These are phyloP conservation scores for Argentina silus DNA, from an alignment of 2,797 vertebrate genomes.

Conservation along the genomic window DNA sequence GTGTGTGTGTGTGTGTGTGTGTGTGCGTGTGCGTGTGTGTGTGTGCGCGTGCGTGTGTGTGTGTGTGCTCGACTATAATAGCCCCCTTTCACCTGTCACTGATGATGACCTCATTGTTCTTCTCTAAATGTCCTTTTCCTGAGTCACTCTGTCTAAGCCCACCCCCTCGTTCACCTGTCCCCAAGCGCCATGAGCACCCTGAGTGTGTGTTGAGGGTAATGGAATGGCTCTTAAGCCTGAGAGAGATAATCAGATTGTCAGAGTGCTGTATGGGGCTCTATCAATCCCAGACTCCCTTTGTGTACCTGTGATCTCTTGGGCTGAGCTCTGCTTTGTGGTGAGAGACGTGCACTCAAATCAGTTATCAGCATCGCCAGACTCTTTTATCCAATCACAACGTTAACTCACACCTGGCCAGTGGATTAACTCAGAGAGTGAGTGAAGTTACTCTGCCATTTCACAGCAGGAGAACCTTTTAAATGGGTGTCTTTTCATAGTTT, in stretches of 20 bases:
- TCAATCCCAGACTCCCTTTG: slow-evolving; percentile 34
- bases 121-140: too few relatives aligned
- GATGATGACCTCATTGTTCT: too few relatives aligned
- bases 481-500: too few relatives aligned
- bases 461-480: too few relatives aligned
- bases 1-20: not conserved
- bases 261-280: slow-evolving; percentile 18
- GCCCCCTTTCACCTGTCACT: not conserved
- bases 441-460: too few relatives aligned
- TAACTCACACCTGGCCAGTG: not conserved
- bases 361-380: not conserved
- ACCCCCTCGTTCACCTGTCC: too few relatives aligned
- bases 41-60: not conserved
- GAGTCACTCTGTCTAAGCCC: too few relatives aligned
- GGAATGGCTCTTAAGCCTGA: slow-evolving; percentile 37
- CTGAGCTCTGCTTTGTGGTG: slow-evolving; percentile 44
- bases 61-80: slow-evolving; percentile 30
- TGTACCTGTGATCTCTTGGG: slow-evolving; percentile 41
- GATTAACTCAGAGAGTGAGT: too few relatives aligned
- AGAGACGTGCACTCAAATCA: slow-evolving; percentile 37
- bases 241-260: slow-evolving; percentile 5
- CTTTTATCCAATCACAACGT: not conserved
- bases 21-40: not conserved
- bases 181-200: too few relatives aligned
- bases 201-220: slow-evolving; percentile 18